phyloP scores from a whole-genome alignment of 2,888 invertebrate genomes.

The Pseudococcus jackbeardsleyi region DNA sequence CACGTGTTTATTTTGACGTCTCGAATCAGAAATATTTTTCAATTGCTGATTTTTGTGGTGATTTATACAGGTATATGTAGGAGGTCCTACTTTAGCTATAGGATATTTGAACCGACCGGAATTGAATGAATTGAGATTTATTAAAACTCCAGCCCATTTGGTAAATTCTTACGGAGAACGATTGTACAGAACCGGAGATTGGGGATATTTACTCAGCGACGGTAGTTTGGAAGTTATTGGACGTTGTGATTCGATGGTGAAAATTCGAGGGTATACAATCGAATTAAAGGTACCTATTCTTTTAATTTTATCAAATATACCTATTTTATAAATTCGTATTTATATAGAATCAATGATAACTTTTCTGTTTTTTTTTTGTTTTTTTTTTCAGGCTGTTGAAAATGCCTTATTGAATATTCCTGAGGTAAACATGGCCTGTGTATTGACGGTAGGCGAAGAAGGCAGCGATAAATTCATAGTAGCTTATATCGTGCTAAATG shows the following conservation, averaged over 20 bases:
- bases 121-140: slow-evolving; percentile 67
- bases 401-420: slow-evolving; percentile 67
- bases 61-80: slow-evolving; percentile 67
- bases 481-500: slow-evolving; percentile 67
- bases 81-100: slow-evolving; percentile 68
- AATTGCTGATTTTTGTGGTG: not conserved
- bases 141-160: slow-evolving; percentile 66
- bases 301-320: too few species aligned
- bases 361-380: not conserved
- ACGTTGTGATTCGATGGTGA: slow-evolving; percentile 68
- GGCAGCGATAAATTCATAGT: slow-evolving; percentile 68
- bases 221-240: slow-evolving; percentile 68
- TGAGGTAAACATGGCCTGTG: slow-evolving; percentile 67
- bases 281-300: slow-evolving; percentile 67
- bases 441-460: slow-evolving; percentile 67
- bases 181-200: slow-evolving; percentile 68
- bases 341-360: too few species aligned
- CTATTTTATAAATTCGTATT: too few species aligned
- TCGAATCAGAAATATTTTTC: not conserved
- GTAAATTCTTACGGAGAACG: slow-evolving; percentile 66
- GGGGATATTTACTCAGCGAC: slow-evolving; percentile 68
- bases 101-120: slow-evolving; percentile 68
- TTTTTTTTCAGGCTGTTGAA: slow-evolving; percentile 67
- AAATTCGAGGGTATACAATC: slow-evolving; percentile 68
- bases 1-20: not conserved